Evolutionary conservation across 2,888 invertebrate species (phyloP).

Genomic region (Philonicus albiceps): DNA sequence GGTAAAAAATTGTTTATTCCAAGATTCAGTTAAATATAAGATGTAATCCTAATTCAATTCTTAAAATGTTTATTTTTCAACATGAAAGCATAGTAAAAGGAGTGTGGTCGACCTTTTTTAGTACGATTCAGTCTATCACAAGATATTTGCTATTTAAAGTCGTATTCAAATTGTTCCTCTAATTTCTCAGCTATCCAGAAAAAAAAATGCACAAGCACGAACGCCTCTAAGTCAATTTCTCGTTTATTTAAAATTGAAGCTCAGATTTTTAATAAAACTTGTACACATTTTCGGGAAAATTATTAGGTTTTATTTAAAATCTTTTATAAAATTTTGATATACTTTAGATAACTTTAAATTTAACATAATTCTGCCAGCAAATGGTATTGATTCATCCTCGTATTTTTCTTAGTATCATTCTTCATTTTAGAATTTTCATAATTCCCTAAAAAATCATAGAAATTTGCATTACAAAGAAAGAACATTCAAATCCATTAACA

Average conservation of each 20-base stretch:
- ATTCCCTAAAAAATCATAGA: neutral
- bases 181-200: too few species aligned
- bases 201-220: too few species aligned
- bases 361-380: neutral
- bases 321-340: neutral
- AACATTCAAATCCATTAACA: neutral
- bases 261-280: neutral
- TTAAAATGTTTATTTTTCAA: too few species aligned
- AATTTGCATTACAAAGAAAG: neutral
- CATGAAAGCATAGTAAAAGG: too few species aligned
- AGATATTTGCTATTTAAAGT: too few species aligned
- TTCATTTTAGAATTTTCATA: neutral
- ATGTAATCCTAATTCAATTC: too few species aligned
- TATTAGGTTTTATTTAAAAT: neutral
- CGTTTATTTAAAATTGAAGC: neutral
- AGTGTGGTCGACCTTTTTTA: too few species aligned
- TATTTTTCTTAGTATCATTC: neutral
- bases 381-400: neutral
- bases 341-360: neutral
- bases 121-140: too few species aligned
- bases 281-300: neutral
- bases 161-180: too few species aligned
- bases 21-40: too few species aligned
- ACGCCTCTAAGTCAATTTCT: too few species aligned
- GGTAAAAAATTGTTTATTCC: too few species aligned